A percentile compares a stretch with the other conserved stretches of the same genome.
These are phyloP conservation scores for Falco concolor DNA, from an alignment of 2,797 vertebrate species.

Conservation along the genomic window DNA sequence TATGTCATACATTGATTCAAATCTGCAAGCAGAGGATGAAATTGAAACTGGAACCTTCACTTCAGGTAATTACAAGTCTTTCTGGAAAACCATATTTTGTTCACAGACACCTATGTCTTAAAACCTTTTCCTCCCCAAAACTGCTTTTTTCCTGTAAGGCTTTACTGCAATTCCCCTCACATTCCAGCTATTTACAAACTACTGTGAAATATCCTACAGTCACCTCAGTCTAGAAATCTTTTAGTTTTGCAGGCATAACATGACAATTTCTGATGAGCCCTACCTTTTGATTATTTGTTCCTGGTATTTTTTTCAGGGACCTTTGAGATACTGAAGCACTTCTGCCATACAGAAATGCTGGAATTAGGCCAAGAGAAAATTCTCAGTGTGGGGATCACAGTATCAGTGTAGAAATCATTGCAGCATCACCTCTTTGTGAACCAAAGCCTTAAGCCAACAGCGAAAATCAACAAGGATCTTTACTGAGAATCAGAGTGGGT, in stretches of 20 bases:
- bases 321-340: neutral
- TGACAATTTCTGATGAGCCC: neutral
- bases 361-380: neutral
- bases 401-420: neutral
- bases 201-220: neutral
- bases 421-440: neutral
- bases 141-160: neutral
- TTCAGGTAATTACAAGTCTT: neutral
- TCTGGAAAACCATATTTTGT: neutral
- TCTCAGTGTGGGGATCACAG: neutral
- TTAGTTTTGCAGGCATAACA: neutral
- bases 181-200: neutral
- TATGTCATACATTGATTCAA: neutral
- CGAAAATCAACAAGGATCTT: neutral
- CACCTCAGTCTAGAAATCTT: neutral
- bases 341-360: neutral
- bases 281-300: neutral
- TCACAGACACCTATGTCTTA: neutral
- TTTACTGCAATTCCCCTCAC: neutral
- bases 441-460: neutral
- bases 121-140: neutral
- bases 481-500: neutral
- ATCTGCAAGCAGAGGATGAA: neutral
- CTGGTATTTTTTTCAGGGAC: neutral
- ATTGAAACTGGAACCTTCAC: neutral